Conservation (phyloP, 1,140 invertebrate species). For the Patella vulgata region DNA sequence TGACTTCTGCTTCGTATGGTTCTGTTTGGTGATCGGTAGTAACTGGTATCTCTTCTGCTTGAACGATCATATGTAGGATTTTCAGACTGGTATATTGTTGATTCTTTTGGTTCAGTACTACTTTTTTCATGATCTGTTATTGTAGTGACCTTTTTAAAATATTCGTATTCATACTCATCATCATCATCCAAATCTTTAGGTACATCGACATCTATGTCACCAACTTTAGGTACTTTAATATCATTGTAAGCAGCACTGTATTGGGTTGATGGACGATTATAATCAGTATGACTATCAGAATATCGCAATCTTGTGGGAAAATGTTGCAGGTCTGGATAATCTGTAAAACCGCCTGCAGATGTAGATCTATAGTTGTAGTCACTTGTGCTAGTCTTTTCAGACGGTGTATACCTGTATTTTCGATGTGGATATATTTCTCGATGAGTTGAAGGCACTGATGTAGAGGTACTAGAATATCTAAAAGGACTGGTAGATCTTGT, state of each 20-base stretch:
- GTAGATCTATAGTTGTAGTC: slow-evolving; percentile 20
- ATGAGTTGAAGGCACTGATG: slow-evolving; percentile 24
- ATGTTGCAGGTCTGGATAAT: slow-evolving; percentile 48
- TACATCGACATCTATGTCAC: not conserved
- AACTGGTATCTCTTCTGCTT: not conserved
- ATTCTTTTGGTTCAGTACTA: too few species aligned
- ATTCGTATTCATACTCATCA: slow-evolving; percentile 4
- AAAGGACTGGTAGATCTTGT: slow-evolving; percentile 12
- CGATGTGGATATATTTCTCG: slow-evolving; percentile 58
- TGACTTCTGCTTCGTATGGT: not conserved
- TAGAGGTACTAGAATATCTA: not conserved
- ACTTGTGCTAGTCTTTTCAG: slow-evolving; percentile 35
- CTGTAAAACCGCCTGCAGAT: slow-evolving; percentile 28
- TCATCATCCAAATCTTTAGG: not conserved
- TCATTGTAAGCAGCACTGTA: slow-evolving; percentile 20
- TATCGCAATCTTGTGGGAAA: slow-evolving; percentile 34
- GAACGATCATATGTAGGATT: too few species aligned
- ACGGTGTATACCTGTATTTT: slow-evolving; percentile 36
- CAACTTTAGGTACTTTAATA: not conserved
- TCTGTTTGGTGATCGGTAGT: not conserved
- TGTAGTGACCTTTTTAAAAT: slow-evolving; percentile 2
- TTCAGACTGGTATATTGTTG: too few species aligned
- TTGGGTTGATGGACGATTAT: slow-evolving; percentile 18
- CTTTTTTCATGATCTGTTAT: too few species aligned
- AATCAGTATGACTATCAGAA: slow-evolving; percentile 14